These are phyloP conservation scores for Drosophila pachea DNA, from an alignment of 1,140 invertebrate species.

Conservation along the genomic window DNA sequence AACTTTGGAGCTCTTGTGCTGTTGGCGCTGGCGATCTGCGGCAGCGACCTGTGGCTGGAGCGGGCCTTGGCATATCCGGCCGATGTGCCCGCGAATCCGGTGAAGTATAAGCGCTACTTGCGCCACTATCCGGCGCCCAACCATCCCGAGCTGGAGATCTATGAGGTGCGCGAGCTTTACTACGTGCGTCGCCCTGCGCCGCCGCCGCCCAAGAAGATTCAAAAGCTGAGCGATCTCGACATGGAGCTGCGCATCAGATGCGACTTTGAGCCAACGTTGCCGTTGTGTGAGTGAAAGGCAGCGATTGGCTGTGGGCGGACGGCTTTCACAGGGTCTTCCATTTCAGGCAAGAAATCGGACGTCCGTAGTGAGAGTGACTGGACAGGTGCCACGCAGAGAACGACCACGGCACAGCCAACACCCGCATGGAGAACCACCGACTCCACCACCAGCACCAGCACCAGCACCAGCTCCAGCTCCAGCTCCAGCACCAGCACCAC, in stretches of 20 bases:
- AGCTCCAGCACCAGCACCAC: constrained; percentile 28
- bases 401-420: neutral
- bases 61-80: neutral
- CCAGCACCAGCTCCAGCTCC: constrained; percentile 9
- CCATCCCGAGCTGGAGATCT: constrained; percentile 29
- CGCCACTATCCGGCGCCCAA: constrained; percentile 19
- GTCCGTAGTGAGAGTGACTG: no score
- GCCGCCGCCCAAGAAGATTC: neutral
- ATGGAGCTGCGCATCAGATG: constrained; percentile 42
- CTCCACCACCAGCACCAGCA: neutral
- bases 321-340: neutral
- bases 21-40: constrained; percentile 5
- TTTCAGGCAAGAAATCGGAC: neutral
- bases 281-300: constrained; percentile 44
- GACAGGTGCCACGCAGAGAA: neutral
- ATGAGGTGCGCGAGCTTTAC: constrained; percentile 52
- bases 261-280: constrained; percentile 44
- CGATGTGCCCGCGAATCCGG: constrained; percentile 16
- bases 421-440: neutral
- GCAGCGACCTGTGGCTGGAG: constrained; percentile 13
- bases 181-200: constrained; percentile 28
- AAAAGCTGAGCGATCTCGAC: constrained; percentile 12
- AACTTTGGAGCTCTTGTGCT: neutral
- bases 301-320: no score
- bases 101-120: constrained; percentile 26